These are phyloP conservation scores for Rhopalosiphum padi DNA, from an alignment of 1,140 invertebrate species.

Conservation along the genomic window DNA sequence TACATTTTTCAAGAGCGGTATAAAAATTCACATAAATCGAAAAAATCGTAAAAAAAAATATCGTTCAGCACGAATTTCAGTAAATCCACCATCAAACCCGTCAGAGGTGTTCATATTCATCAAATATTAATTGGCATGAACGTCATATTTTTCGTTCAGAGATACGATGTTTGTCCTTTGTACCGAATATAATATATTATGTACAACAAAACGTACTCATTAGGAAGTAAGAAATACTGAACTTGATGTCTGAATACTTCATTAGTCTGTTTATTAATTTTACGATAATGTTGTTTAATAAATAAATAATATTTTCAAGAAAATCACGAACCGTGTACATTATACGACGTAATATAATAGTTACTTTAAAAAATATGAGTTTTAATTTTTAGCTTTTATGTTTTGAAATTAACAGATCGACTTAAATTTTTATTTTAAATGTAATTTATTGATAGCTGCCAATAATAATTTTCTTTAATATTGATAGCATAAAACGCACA, in stretches of 20 bases:
- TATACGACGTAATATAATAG: neutral
- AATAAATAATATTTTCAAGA: neutral
- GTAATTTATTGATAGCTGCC: too few species aligned
- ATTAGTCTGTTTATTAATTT: neutral
- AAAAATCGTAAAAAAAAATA: neutral
- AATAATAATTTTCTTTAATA: too few species aligned
- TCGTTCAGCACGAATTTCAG: neutral
- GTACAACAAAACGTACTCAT: slow-evolving; percentile 9
- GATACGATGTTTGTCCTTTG: neutral
- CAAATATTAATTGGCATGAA: neutral
- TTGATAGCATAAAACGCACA: neutral
- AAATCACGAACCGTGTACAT: neutral
- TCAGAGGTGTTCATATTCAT: neutral
- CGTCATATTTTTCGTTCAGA: neutral
- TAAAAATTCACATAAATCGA: slow-evolving; percentile 8
- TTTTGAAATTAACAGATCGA: neutral
- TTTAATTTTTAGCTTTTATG: neutral
- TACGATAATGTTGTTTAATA: neutral
- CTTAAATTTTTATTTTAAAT: too few species aligned
- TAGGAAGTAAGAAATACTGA: neutral
- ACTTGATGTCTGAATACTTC: neutral
- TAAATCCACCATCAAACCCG: neutral
- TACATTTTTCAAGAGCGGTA: neutral
- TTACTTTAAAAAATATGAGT: neutral
- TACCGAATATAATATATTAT: neutral